Conservation (phyloP, 2,113 vertebrate species). For the Seriola rivoliana region DNA sequence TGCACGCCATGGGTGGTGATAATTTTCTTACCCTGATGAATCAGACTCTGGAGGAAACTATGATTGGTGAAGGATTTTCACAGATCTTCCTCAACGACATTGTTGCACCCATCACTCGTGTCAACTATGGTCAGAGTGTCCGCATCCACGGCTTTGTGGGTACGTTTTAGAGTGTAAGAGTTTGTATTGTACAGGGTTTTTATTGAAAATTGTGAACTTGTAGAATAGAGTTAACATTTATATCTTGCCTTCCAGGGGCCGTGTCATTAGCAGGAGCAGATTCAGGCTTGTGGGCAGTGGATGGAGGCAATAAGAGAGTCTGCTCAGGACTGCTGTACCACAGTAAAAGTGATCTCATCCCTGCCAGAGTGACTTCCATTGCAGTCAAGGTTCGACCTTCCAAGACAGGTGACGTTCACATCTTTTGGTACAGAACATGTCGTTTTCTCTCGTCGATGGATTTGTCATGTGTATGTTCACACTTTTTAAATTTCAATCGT, state of each 20-base stretch:
- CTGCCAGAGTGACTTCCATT: slow-evolving; percentile 87
- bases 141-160: slow-evolving; percentile 90
- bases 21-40: slow-evolving; percentile 86
- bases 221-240: background rate
- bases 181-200: background rate
- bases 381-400: slow-evolving; percentile 84
- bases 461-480: background rate
- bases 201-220: slow-evolving; percentile 2
- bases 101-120: slow-evolving; percentile 86
- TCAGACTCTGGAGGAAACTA: slow-evolving; percentile 88
- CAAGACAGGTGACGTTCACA: slow-evolving; percentile 78
- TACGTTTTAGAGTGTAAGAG: slow-evolving; percentile 67
- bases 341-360: slow-evolving; percentile 90
- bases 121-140: slow-evolving; percentile 89
- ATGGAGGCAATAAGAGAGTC: slow-evolving; percentile 93
- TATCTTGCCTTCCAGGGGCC: slow-evolving; percentile 80
- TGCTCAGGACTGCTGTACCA: slow-evolving; percentile 90
- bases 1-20: slow-evolving; percentile 91
- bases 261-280: slow-evolving; percentile 87
- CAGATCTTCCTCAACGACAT: slow-evolving; percentile 91
- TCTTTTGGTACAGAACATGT: background rate
- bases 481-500: background rate
- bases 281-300: slow-evolving; percentile 91
- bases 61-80: slow-evolving; percentile 91
- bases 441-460: background rate